Base-by-base conservation (phyloP, 2,888 invertebrate species). In the Himalopsyche anomala region DNA sequence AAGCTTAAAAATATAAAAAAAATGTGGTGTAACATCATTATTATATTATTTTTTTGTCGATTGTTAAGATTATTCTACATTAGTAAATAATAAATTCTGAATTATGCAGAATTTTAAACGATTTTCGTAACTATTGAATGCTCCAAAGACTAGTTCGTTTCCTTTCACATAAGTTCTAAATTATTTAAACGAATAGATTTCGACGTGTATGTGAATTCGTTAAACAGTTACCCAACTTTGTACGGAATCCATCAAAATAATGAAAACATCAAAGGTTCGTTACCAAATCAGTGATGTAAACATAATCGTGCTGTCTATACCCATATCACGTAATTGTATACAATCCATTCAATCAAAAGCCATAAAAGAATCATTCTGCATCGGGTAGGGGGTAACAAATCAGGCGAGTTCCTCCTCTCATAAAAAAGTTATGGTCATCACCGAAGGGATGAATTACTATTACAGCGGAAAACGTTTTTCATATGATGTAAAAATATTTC, bases 261-360 rank as follows among this genome's bases (percentile, higher is more conserved):
- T 28, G 62, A 62, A 62, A 19, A 62, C 19, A 62, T 62, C 19
- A 19, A 62, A 62, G 19, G 19, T 62, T 62, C 62, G 62, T 62
- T 62, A 28, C 62, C n/a, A 62, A 62, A 62, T 62, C 62, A 28
- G 62, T 62, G 62, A 62, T 62, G 62, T 62, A 62, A 62, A 62
- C 62, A 62, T 62, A 62, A 62, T 62, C 62, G 62, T 28, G 11
- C 19, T 2, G 19, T 62, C 9, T 62, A n/a, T 62, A 62, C 19
- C 5, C 62, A 62, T 62, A 62, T 62, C 62, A 62, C 62, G 62
- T 62, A 62, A 62, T 62, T 62, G 62, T 62, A 28, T 62, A 62
- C 62, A 19, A 62, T 62, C 62, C 62, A n/a, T 62, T 62, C 62
- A 62, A 62, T 62, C 62, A 62, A 62, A 62, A 19, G 62, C 62